These are phyloP conservation scores for Acanthurus lineatus DNA, from an alignment of 2,797 vertebrate species.

Conservation along the genomic window DNA sequence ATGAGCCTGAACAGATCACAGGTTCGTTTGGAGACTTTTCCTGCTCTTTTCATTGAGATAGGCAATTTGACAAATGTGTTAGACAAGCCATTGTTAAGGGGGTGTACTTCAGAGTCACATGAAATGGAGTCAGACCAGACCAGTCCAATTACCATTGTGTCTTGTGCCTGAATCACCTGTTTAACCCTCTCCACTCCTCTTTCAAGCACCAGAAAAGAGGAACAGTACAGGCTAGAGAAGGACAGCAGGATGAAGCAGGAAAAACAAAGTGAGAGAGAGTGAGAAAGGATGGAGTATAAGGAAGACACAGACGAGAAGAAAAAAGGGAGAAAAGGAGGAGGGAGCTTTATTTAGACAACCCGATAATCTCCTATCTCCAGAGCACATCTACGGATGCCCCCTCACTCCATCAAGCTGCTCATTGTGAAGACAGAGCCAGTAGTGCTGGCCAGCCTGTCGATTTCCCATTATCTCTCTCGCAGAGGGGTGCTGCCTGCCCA, in stretches of 20 bases:
- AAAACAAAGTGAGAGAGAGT: conserved; percentile 18
- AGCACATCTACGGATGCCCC: conserved; percentile 77
- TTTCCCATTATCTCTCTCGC: conserved; percentile 90
- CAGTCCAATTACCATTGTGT: conserved; percentile 33
- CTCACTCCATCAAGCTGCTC: conserved; percentile 85
- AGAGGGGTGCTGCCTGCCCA: conserved; percentile 85
- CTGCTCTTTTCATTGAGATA: conserved; percentile 42
- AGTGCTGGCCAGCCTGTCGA: conserved; percentile 86
- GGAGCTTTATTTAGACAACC: conserved; percentile 85
- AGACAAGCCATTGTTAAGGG: conserved; percentile 35
- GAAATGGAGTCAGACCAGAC: conserved; percentile 38
- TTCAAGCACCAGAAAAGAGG: conserved; percentile 19
- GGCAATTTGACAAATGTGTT: conserved; percentile 48
- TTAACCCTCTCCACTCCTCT: conserved; percentile 29
- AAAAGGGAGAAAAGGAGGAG: conserved; percentile 43
- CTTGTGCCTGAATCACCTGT: conserved; percentile 6
- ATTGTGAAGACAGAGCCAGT: conserved; percentile 81
- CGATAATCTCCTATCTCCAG: conserved; percentile 84
- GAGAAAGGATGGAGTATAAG: conserved; percentile 1
- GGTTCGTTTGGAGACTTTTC: conserved; percentile 50
- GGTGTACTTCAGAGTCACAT: conserved; percentile 30
- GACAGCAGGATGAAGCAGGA: conserved; percentile 33
- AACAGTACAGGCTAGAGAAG: conserved; percentile 17
- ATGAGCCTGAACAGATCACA: conserved; percentile 57
- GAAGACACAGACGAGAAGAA: conserved; percentile 42